Evolutionary conservation across 2,797 vertebrate genomes (phyloP).

Genomic region (Acridotheres tristis): DNA sequence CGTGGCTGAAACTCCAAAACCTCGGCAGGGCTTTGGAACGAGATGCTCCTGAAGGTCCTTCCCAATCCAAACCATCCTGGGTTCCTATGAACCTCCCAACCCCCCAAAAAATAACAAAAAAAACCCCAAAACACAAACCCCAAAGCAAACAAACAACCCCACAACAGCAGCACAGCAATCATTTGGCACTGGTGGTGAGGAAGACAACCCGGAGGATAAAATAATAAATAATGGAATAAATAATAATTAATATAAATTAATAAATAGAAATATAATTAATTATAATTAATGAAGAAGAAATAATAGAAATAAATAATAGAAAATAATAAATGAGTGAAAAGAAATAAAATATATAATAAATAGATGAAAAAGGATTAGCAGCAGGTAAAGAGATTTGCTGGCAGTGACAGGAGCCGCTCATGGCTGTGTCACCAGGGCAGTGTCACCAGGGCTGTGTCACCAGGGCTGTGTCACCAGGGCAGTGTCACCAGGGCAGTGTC

Average conservation of each 20-base stretch:
- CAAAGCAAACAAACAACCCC: not conserved
- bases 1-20: not conserved
- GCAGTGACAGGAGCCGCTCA: not conserved
- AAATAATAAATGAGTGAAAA: no score
- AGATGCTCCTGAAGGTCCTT: not conserved
- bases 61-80: not conserved
- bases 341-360: no score
- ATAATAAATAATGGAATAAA: no score
- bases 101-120: no score
- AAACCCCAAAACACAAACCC: not conserved
- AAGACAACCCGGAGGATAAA: not conserved
- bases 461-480: not conserved
- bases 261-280: no score
- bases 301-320: no score
- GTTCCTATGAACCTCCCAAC: rapidly evolving
- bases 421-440: no score
- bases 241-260: no score
- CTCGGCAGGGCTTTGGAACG: rapidly evolving
- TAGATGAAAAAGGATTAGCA: no score
- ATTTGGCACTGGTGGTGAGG: no score
- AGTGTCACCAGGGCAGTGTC: not conserved
- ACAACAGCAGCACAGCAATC: not conserved
- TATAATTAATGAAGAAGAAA: no score
- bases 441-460: no score
- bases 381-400: not conserved